Percentiles rank a stretch among this genome's conserved stretches.
Evolutionary conservation across 2,113 vertebrate species (phyloP).

Genomic region (Pseudolaguvia tuberculata): DNA sequence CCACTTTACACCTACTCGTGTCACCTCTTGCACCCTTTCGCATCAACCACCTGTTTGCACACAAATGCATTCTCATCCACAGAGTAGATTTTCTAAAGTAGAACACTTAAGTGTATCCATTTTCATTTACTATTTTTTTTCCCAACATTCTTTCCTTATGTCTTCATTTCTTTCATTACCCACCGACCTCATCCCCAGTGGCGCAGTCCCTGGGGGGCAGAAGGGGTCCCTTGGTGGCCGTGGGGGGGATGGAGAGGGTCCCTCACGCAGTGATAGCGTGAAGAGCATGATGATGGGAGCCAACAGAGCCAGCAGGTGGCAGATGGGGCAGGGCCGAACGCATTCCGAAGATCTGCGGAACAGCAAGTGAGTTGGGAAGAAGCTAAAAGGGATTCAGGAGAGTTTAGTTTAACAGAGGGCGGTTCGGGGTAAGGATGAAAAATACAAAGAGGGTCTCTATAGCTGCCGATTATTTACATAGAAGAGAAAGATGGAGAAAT

Average conservation of each 20-base stretch:
- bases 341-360: slow-evolving; percentile 91
- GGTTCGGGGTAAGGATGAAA: slow-evolving; percentile 8
- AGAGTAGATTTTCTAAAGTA: slow-evolving; percentile 50
- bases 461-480: slow-evolving; percentile 16
- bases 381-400: not conserved
- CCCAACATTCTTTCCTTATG: slow-evolving; percentile 45
- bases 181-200: slow-evolving; percentile 74
- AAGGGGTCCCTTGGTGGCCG: slow-evolving; percentile 81
- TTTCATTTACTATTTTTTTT: slow-evolving; percentile 59
- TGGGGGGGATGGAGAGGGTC: slow-evolving; percentile 77
- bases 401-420: slow-evolving; percentile 1
- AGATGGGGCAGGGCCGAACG: slow-evolving; percentile 91
- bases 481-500: not conserved
- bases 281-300: slow-evolving; percentile 85
- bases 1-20: not conserved
- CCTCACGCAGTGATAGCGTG: slow-evolving; percentile 82
- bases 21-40: not conserved
- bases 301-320: slow-evolving; percentile 85
- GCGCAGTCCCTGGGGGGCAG: slow-evolving; percentile 86
- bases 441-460: not conserved
- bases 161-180: slow-evolving; percentile 55
- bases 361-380: slow-evolving; percentile 84
- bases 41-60: slow-evolving; percentile 5
- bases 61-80: slow-evolving; percentile 30
- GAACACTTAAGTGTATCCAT: slow-evolving; percentile 43